phyloP scores from a whole-genome alignment of 2,797 vertebrate genomes.

The Semaprochilodus insignis region DNA sequence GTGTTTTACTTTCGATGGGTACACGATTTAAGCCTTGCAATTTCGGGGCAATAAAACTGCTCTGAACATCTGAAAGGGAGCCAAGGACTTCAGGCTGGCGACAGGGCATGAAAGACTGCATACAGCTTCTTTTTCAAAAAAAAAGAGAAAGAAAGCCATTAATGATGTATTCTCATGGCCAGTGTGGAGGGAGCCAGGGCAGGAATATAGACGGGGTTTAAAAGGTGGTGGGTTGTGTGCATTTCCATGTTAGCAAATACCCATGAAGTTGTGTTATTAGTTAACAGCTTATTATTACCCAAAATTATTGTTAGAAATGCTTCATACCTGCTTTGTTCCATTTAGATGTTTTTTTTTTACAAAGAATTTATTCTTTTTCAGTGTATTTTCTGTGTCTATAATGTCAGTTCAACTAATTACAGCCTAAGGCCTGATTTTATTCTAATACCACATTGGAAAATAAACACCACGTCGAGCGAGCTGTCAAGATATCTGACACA shows the following conservation, averaged over 20 bases:
- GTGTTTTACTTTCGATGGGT: constrained; percentile 78
- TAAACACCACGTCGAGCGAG: not conserved
- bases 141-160: constrained; percentile 63
- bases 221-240: constrained; percentile 32
- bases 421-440: not conserved
- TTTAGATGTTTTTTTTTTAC: not conserved
- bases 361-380: not conserved
- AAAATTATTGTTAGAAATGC: not conserved
- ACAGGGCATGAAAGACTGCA: constrained; percentile 77
- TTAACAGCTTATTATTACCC: not conserved
- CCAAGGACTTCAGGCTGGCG: constrained; percentile 72
- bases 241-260: constrained; percentile 22
- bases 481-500: not conserved
- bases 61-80: constrained; percentile 79
- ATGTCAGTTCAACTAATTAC: too few species aligned
- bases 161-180: constrained; percentile 76
- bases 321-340: not conserved
- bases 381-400: not conserved
- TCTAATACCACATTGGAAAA: not conserved
- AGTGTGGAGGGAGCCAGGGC: constrained; percentile 64
- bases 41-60: constrained; percentile 69
- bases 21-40: constrained; percentile 73
- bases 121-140: constrained; percentile 64
- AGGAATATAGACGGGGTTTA: constrained; percentile 38
- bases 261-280: constrained; percentile 9